Evolutionary conservation across 2,113 vertebrate species (phyloP).

Genomic region (Pluvianellus socialis): DNA sequence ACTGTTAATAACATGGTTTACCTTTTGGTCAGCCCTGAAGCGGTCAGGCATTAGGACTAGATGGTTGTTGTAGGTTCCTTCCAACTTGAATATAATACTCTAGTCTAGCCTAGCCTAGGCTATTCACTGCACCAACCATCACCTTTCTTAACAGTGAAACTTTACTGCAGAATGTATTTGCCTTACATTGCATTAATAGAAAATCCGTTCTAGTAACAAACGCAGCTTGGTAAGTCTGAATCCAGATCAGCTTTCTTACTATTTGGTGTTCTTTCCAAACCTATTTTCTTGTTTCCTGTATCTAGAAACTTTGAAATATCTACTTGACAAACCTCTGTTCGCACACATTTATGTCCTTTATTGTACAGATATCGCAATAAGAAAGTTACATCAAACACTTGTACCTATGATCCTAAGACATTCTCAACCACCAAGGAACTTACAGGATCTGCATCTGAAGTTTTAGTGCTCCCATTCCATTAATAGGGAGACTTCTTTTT

Average conservation of each 20-base stretch:
- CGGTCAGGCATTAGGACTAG: not conserved
- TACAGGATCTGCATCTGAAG: not conserved
- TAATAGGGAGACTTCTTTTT: not conserved
- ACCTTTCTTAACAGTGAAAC: not conserved
- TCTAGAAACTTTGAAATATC: not conserved
- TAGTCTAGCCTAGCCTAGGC: not conserved
- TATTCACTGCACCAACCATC: not conserved
- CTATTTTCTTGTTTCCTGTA: not conserved
- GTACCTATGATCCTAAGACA: not conserved
- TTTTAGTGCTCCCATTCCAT: not conserved
- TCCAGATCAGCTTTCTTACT: not conserved
- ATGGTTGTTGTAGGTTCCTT: not conserved
- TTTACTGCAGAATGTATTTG: not conserved
- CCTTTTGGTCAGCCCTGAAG: not conserved
- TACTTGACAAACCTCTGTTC: not conserved
- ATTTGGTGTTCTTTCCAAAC: not conserved
- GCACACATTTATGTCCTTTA: not conserved
- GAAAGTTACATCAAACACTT: not conserved
- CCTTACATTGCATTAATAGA: not conserved
- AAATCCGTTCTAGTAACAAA: not conserved
- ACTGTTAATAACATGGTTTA: not conserved
- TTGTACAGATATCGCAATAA: not conserved
- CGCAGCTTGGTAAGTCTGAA: not conserved
- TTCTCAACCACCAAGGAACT: not conserved
- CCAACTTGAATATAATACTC: not conserved